Evolutionary conservation across 2,888 invertebrate genomes (phyloP).

Genomic region (Boloria selene): DNA sequence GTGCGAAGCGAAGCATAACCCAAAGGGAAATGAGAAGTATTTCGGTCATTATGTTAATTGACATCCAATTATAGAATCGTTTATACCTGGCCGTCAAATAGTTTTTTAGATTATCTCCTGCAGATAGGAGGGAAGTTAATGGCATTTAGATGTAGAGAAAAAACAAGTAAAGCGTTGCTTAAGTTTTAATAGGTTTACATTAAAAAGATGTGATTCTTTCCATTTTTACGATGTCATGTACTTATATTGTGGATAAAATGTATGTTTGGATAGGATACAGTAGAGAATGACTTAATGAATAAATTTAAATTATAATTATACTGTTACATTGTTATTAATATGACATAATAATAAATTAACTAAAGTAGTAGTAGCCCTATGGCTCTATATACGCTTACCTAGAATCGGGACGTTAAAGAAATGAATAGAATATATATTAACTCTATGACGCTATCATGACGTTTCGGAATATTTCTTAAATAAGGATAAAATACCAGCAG

Average conservation of each 20-base stretch:
- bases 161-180: slow-evolving; percentile 8
- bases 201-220: neutral
- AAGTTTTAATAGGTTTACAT: slow-evolving; percentile 4
- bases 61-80: slow-evolving; percentile 36
- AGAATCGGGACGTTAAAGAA: no score
- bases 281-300: neutral
- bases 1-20: slow-evolving; percentile 44
- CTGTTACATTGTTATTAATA: no score
- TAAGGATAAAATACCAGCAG: no score
- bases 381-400: no score
- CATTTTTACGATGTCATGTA: neutral
- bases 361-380: no score
- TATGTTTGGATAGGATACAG: neutral
- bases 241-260: neutral
- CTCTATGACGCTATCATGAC: no score
- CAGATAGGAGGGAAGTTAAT: slow-evolving; percentile 35
- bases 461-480: no score
- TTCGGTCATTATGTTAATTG: slow-evolving; percentile 39
- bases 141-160: slow-evolving; percentile 27
- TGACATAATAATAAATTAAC: no score
- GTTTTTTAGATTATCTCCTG: slow-evolving; percentile 35
- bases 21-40: slow-evolving; percentile 32
- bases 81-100: slow-evolving; percentile 31
- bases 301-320: no score
- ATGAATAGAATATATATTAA: no score